Evolutionary conservation across 2,797 vertebrate species (phyloP).

Genomic region (Myotis pilosus): DNA sequence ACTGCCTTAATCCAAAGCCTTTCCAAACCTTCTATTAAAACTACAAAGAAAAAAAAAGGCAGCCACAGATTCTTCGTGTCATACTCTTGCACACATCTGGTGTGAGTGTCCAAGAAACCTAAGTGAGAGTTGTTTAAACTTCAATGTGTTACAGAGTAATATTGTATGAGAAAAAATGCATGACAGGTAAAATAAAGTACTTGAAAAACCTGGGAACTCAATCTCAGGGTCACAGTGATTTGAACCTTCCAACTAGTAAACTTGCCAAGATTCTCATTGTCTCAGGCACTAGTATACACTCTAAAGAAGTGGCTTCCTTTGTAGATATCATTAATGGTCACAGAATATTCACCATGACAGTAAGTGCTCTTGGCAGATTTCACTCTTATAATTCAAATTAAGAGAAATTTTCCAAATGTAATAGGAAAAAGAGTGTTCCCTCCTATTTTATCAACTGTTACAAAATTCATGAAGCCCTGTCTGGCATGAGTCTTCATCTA

Average conservation of each 20-base stretch:
- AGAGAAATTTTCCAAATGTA: conserved; percentile 4
- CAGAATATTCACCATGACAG: not conserved
- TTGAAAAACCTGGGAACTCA: not conserved
- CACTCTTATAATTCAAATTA: conserved; percentile 13
- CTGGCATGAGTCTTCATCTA: not conserved
- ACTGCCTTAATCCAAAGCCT: not conserved
- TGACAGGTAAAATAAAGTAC: not conserved
- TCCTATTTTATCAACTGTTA: conserved; percentile 20
- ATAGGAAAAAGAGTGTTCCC: not conserved
- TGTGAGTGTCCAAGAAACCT: not conserved
- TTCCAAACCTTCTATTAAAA: not conserved
- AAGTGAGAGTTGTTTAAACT: conserved; percentile 23
- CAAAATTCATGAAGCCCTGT: conserved; percentile 36
- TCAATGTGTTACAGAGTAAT: not conserved
- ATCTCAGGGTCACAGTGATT: not conserved
- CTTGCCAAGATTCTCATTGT: not conserved
- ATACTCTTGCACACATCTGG: not conserved
- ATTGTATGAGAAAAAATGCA: not conserved
- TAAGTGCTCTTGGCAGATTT: not conserved
- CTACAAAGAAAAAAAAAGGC: not conserved
- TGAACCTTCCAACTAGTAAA: not conserved
- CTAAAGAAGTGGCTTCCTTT: not conserved
- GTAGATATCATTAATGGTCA: not conserved
- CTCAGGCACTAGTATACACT: not conserved
- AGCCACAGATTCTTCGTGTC: not conserved